Base-by-base conservation (phyloP, 2,888 invertebrate genomes). In the Abrostola tripartita region DNA sequence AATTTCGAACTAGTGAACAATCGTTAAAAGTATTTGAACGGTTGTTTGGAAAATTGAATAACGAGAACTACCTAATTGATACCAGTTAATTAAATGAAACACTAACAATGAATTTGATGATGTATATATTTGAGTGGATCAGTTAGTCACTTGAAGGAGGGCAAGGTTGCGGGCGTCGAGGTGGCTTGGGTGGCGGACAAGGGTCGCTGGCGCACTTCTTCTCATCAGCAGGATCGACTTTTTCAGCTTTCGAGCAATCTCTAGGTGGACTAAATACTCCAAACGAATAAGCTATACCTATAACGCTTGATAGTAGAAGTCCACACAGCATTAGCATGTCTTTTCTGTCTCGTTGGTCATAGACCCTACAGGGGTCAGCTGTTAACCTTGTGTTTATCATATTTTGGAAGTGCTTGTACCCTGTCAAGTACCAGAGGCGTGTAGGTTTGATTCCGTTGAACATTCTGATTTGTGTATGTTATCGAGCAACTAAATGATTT, bases 401-500 rank as follows among this genome's bases (percentile, higher is more conserved):
- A 0, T 67, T 78, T 8, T 56, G 52, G 7, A 85, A 81, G 42
- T 88, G 82, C 51, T 87, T 87, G 38, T 1, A 79, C 0, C 89
- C 82, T 1, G 90, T 91, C 1, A 79, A 68, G 40, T 84, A 72
- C 90, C 90, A 92, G 1, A 92, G 81, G 12, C 80, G 89, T 0
- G 87, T 85, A 2, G 92, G 92, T 71, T 92, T 92, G 37, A 89
- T 84, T 11, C 88, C 86, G 54, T 83, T 82, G 55, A 74, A 70
- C 82, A 85, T 82, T 60, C 37, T 67, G 37, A 6, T 49, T 24
- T 6, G n/a, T 35, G 35, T 40, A 5, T 49, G 10, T 10, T 14
- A 52, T 37, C 24, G 6, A 35, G 5, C 38, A n/a, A 6, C 14
- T 12, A 24, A 50, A 11, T 40, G 38, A 37, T 38, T 9, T 37